These are phyloP conservation scores for Tychaedon coryphoeus DNA, from an alignment of 2,113 vertebrate genomes.

Conservation along the genomic window DNA sequence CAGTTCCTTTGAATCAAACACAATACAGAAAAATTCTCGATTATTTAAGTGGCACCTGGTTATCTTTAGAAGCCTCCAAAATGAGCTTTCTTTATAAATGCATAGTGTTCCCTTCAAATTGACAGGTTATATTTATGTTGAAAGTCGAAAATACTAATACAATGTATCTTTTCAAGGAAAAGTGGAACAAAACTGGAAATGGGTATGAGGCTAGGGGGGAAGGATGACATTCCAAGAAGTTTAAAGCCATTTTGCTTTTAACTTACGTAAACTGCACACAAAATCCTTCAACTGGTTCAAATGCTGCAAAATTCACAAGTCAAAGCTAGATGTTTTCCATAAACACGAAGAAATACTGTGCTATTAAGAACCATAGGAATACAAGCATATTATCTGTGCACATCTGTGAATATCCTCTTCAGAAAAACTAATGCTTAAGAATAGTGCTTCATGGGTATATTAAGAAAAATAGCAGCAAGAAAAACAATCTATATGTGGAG, in stretches of 20 bases:
- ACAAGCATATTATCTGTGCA: neutral
- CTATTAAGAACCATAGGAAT: neutral
- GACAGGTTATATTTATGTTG: neutral
- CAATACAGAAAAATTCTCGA: neutral
- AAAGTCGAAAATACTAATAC: neutral
- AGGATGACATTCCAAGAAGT: neutral
- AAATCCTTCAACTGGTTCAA: neutral
- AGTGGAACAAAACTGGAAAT: neutral
- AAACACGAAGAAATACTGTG: neutral
- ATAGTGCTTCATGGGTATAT: neutral
- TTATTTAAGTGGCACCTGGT: neutral
- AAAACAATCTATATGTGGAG: neutral
- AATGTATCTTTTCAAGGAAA: neutral
- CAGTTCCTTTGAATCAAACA: neutral
- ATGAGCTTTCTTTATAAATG: neutral
- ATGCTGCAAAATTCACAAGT: neutral
- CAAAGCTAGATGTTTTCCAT: neutral
- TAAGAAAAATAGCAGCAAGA: neutral
- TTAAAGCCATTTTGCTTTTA: neutral
- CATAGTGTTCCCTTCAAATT: neutral
- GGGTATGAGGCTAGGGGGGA: rapidly evolving
- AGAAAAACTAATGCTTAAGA: neutral
- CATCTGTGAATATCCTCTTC: neutral
- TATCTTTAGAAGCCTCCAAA: neutral
- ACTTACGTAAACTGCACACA: neutral